Percentiles rank a stretch among this genome's conserved stretches.
These are phyloP conservation scores for Microdon myrmicae DNA, from an alignment of 2,888 invertebrate genomes.

Conservation along the genomic window DNA sequence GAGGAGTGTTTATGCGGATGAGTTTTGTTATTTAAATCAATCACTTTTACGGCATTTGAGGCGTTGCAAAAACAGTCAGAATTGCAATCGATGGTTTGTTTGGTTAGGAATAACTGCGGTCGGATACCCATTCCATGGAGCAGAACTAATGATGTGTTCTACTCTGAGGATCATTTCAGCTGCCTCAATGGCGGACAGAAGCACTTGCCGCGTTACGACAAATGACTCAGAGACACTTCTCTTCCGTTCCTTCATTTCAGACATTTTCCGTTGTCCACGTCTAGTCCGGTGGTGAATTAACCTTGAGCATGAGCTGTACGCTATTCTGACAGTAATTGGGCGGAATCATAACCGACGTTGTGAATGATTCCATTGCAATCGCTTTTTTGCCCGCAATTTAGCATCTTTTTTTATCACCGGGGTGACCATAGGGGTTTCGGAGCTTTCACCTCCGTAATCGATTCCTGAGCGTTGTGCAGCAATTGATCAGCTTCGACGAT, in stretches of 20 bases:
- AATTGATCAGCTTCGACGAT: conserved; percentile 99
- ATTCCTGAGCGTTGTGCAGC: conserved; percentile 94
- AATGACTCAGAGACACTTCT: conserved; percentile 97
- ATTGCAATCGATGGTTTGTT: too few relatives aligned
- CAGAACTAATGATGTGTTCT: conserved; percentile 94
- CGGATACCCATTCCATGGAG: conserved; percentile 87
- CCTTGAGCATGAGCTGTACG: conserved; percentile 90
- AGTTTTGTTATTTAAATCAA: too few relatives aligned
- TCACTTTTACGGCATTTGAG: too few relatives aligned
- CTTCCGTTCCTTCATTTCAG: conserved; percentile 89
- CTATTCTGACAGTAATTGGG: conserved; percentile 91
- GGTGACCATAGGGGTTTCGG: conserved; percentile 97
- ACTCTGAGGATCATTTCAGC: conserved; percentile 99
- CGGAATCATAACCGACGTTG: conserved; percentile 98
- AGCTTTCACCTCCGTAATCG: conserved; percentile 92
- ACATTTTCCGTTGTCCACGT: conserved; percentile 91
- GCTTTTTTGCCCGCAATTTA: conserved; percentile 95
- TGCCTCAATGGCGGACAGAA: conserved; percentile 94
- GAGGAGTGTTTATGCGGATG: too few relatives aligned
- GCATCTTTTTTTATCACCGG: conserved; percentile 86
- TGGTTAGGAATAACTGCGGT: conserved; percentile 73
- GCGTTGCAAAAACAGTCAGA: too few relatives aligned
- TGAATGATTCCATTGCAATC: conserved; percentile 96
- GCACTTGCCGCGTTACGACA: conserved; percentile 95
- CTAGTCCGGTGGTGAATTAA: conserved; percentile 74